Evolutionary conservation across 2,888 invertebrate species (phyloP).

Genomic region (Saturnia japonica): DNA sequence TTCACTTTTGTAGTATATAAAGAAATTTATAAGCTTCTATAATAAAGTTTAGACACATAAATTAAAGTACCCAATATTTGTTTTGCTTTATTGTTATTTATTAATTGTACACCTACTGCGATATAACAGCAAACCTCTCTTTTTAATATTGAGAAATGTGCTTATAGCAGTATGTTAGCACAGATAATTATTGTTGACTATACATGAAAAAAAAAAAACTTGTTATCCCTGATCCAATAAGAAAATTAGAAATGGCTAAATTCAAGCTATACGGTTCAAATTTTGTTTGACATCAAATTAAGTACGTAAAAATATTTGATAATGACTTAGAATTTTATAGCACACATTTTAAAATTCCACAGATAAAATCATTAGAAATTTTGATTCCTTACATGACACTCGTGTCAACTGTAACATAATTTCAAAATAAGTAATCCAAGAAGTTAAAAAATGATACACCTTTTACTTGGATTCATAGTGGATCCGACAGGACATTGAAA

Average conservation of each 20-base stretch:
- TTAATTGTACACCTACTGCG: not conserved
- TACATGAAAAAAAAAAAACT: not conserved
- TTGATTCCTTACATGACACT: not conserved
- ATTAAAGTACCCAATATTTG: not conserved
- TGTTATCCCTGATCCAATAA: not conserved
- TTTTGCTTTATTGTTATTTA: not conserved
- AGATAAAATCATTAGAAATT: not conserved
- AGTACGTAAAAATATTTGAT: not conserved
- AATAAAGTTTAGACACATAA: not conserved
- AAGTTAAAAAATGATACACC: constrained; percentile 67
- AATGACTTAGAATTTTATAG: too few species aligned
- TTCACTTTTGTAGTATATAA: not conserved
- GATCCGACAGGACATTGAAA: constrained; percentile 80
- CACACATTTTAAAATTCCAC: not conserved
- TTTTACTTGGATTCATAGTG: constrained; percentile 80
- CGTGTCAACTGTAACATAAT: not conserved
- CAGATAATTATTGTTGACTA: not conserved
- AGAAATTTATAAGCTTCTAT: not conserved
- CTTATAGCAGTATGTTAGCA: not conserved
- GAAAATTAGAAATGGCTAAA: not conserved
- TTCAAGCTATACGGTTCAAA: not conserved
- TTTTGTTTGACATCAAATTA: not conserved
- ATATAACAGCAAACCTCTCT: not conserved
- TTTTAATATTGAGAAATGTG: not conserved
- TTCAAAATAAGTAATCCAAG: not conserved